These are phyloP conservation scores for Caenorhabditis elegans DNA, from an alignment of 1,140 invertebrate species.

Conservation along the genomic window WBcel235 BX284602.5:8604501-8605000, in stretches of 20 bases:
- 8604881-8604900: conserved; percentile 98
- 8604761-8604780: conserved; percentile 99
- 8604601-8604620: conserved; percentile 93
- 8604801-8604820: conserved; percentile 93
- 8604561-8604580: conserved; percentile 93
- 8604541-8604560: conserved; percentile 93
- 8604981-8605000: conserved; percentile 30
- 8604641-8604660: conserved; percentile 84
- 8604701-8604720: conserved; percentile 80
- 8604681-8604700: conserved; percentile 90
- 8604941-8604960: conserved; percentile 79
- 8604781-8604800: conserved; percentile 93
- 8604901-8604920: conserved; percentile 92
- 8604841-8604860: conserved; percentile 98
- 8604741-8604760: conserved; percentile 34
- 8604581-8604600: conserved; percentile 83
- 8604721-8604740: conserved; percentile 32
- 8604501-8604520: conserved; percentile 96
- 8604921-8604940: conserved; percentile 85
- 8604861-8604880: conserved; percentile 91
- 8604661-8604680: conserved; percentile 76
- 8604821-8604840: conserved; percentile 84
- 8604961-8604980: not conserved
- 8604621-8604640: conserved; percentile 88
- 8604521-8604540: conserved; percentile 91